Percentiles rank a stretch among this genome's conserved stretches.
phyloP scores from a whole-genome alignment of 2,113 vertebrate species.

The Cyprinus carpio region DNA sequence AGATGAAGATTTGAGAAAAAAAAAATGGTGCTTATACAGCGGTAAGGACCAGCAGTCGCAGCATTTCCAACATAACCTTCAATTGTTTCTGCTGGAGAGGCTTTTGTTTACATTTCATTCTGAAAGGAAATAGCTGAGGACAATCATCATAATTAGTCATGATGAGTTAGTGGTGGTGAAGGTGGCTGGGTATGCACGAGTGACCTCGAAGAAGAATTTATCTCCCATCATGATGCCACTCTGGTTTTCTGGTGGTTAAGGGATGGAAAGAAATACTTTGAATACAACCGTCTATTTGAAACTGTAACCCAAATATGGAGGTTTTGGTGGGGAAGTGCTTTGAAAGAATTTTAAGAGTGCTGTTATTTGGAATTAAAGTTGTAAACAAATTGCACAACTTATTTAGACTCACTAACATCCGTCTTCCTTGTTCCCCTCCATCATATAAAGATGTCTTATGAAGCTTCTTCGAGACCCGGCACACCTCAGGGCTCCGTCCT shows the following conservation, averaged over 20 bases:
- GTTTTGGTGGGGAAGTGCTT: background rate
- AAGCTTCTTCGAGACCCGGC: slow-evolving; percentile 69
- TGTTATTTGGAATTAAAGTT: background rate
- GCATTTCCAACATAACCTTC: slow-evolving; percentile 14
- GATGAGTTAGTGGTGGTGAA: slow-evolving; percentile 28
- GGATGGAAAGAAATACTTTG: slow-evolving; percentile 33
- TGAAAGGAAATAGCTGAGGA: slow-evolving; percentile 43
- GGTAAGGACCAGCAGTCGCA: background rate
- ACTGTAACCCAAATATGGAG: background rate
- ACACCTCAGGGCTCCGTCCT: slow-evolving; percentile 71
- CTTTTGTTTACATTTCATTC: slow-evolving; percentile 41
- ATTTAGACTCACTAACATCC: background rate
- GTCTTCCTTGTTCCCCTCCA: background rate
- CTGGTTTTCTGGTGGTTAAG: background rate
- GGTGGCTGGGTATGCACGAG: background rate
- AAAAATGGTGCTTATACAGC: background rate
- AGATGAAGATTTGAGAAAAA: background rate
- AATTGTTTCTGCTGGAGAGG: slow-evolving; percentile 40
- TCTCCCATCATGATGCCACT: background rate
- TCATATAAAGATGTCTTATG: slow-evolving; percentile 72
- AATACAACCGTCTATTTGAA: slow-evolving; percentile 7
- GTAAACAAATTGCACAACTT: background rate
- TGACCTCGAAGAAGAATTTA: slow-evolving; percentile 13
- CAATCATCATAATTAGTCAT: slow-evolving; percentile 20
- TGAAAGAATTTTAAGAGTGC: background rate